These are phyloP conservation scores for Sturmia bella DNA, from an alignment of 2,888 invertebrate genomes.

Conservation along the genomic window DNA sequence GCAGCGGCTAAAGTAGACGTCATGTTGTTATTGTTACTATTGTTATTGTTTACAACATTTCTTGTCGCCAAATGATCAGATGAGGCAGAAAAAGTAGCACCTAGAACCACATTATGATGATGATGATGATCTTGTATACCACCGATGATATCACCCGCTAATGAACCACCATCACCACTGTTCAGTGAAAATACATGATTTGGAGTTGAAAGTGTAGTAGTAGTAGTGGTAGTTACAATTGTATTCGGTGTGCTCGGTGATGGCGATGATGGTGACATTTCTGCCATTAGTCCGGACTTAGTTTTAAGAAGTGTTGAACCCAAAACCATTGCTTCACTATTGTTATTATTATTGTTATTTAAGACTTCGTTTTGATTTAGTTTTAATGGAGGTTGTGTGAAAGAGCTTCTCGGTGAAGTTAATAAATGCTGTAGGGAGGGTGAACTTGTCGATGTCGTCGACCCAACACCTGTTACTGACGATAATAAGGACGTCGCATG, in stretches of 20 bases:
- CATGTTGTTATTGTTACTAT: constrained; percentile 44
- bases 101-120: constrained; percentile 69
- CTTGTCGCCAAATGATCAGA: constrained; percentile 54
- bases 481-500: constrained; percentile 66
- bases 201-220: constrained; percentile 75
- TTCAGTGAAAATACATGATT: constrained; percentile 53
- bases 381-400: constrained; percentile 66
- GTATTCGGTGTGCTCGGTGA: constrained; percentile 70
- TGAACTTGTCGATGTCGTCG: constrained; percentile 49
- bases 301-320: constrained; percentile 72
- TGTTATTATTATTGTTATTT: constrained; percentile 46
- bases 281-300: constrained; percentile 66
- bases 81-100: constrained; percentile 33
- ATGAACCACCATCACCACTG: constrained; percentile 50
- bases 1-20: constrained; percentile 45
- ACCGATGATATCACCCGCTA: constrained; percentile 62
- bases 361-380: constrained; percentile 64
- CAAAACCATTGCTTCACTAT: constrained; percentile 74
- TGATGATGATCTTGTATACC: constrained; percentile 68
- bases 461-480: constrained; percentile 66
- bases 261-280: constrained; percentile 72
- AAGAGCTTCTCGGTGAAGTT: constrained; percentile 75
- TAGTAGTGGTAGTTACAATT: constrained; percentile 80
- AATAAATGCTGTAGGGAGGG: constrained; percentile 78
- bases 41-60: constrained; percentile 33